Percentiles rank a stretch among this genome's conserved stretches.
Evolutionary conservation across 2,888 invertebrate genomes (phyloP).

Genomic region (Macaria liturata): DNA sequence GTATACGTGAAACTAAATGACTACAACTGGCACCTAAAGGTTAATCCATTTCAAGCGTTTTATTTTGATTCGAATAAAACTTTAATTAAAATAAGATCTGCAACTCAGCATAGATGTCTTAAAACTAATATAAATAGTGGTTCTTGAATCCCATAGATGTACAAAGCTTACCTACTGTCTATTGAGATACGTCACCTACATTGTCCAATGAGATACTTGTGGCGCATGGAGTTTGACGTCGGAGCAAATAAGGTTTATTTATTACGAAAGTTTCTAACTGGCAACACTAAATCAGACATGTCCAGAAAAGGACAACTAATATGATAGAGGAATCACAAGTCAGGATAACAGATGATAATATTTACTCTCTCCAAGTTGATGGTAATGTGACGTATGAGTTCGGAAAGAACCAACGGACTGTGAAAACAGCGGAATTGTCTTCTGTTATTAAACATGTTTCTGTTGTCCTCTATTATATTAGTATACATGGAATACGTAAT

Average conservation of each 20-base stretch:
- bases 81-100: too few relatives aligned
- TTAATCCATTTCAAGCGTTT: too few relatives aligned
- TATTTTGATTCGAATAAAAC: too few relatives aligned
- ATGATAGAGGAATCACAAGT: slow-evolving; percentile 42
- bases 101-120: too few relatives aligned
- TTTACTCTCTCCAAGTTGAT: slow-evolving; percentile 45
- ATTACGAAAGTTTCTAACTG: slow-evolving; percentile 75
- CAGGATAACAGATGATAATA: slow-evolving; percentile 48
- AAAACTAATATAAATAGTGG: too few relatives aligned
- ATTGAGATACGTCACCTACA: slow-evolving; percentile 18
- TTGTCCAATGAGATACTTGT: slow-evolving; percentile 69
- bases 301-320: slow-evolving; percentile 57
- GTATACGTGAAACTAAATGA: too few relatives aligned
- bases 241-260: slow-evolving; percentile 78
- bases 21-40: too few relatives aligned
- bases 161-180: slow-evolving; percentile 24
- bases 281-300: slow-evolving; percentile 74
- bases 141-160: not conserved
- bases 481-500: not conserved
- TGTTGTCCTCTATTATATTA: slow-evolving; percentile 14
- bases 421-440: slow-evolving; percentile 39
- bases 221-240: slow-evolving; percentile 72
- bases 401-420: slow-evolving; percentile 39
- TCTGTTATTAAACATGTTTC: slow-evolving; percentile 38
- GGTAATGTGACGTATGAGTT: slow-evolving; percentile 47